These are phyloP conservation scores for Pecten maximus DNA, from an alignment of 2,888 invertebrate genomes.

Conservation along the genomic window DNA sequence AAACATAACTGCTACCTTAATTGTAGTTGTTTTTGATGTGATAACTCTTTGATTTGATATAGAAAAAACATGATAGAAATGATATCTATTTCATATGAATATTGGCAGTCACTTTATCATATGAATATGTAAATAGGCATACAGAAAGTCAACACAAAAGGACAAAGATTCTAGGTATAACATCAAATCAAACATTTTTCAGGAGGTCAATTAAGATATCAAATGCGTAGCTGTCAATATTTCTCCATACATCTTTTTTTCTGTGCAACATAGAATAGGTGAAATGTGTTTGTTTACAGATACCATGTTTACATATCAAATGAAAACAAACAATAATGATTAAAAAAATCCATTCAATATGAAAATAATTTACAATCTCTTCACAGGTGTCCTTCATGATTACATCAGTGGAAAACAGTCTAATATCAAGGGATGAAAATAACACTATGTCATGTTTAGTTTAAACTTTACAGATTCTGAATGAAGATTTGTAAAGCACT, in stretches of 20 bases:
- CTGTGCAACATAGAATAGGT: neutral
- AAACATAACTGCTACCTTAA: neutral
- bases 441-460: neutral
- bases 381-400: neutral
- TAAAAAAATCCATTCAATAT: neutral
- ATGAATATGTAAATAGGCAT: neutral
- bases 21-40: neutral
- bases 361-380: neutral
- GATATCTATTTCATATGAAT: neutral
- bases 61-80: neutral
- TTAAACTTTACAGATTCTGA: neutral
- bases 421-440: neutral
- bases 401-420: neutral
- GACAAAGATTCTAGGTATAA: neutral
- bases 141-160: neutral
- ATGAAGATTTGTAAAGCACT: neutral
- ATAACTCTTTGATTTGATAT: neutral
- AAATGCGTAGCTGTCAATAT: neutral
- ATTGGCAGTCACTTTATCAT: constrained; percentile 25
- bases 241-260: neutral
- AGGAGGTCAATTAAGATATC: neutral
- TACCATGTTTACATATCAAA: neutral
- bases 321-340: neutral
- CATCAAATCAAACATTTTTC: neutral
- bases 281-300: neutral